Evolutionary conservation across 2,888 invertebrate genomes (phyloP), one percentile per base, ranked within the genome.

Genomic region (Abrostola tripartita): DNA sequence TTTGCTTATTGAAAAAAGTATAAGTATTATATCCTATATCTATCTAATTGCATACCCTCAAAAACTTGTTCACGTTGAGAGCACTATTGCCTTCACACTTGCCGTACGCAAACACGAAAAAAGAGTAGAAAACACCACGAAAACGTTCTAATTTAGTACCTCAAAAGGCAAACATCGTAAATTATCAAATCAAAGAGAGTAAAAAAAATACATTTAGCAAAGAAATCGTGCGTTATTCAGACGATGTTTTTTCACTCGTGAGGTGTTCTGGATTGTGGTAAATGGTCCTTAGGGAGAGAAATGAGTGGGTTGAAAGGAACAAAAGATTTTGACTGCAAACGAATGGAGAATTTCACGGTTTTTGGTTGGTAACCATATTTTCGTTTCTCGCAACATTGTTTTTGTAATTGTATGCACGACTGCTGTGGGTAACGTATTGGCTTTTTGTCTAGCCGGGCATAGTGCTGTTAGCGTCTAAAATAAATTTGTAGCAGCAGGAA

Each of bases 101-200:
- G 58, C 49, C 49, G 53, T 60, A 60, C 44, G 44, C 52, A 69
- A 63, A 54, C 56, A 61, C 64, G 41, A 52, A 63, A 64, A 70
- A 52, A 12, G 51, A 38, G 42, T 50, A 12, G 37, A 41, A 62
- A 59, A 65, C 42, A 56, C 51, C 38, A 38, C 40, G 11, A 62
- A 66, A 37, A 51, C 41, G 52, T 42, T 59, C 63, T 74, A 78
- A 83, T 83, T 82, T 79, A 83, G 71, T 75, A 72, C 65, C 54
- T 61, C 71, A 76, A 65, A 67, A 68, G 65, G 78, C 72, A 79
- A 81, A 76, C 77, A 75, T 74, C 78, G 81, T 83, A 82, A 81
- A 84, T 83, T 81, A 82, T 79, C 66, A 77, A 82, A 82, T 80
- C 77, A 79, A 74, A 79, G 62, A 76, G 53, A 64, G 55, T 54